These are phyloP conservation scores for Drosophila kanekoi DNA, from an alignment of 2,888 invertebrate species.

Conservation along the genomic window DNA sequence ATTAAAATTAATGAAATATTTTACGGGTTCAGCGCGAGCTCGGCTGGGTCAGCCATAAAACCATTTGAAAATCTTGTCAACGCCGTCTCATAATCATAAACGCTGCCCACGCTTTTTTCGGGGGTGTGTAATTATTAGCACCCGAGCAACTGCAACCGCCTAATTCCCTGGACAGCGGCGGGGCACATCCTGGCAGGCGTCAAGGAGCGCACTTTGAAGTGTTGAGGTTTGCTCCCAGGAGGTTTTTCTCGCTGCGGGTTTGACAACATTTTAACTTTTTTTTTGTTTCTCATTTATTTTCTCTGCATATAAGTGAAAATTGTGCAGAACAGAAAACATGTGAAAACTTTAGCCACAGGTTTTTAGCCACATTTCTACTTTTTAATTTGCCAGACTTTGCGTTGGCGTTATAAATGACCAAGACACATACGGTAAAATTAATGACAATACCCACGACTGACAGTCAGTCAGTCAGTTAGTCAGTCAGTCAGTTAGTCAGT, in stretches of 20 bases:
- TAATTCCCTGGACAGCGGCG: slow-evolving; percentile 54
- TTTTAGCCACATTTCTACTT: slow-evolving; percentile 51
- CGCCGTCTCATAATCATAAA: slow-evolving; percentile 77
- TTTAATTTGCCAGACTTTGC: slow-evolving; percentile 70
- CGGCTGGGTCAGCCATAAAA: slow-evolving; percentile 73
- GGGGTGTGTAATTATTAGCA: slow-evolving; percentile 71
- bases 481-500: slow-evolving; percentile 31
- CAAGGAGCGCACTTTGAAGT: slow-evolving; percentile 67
- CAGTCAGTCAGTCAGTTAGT: slow-evolving; percentile 38
- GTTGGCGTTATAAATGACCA: slow-evolving; percentile 72
- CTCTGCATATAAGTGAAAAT: slow-evolving; percentile 66
- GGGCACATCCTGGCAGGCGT: slow-evolving; percentile 29
- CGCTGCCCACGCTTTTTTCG: slow-evolving; percentile 26
- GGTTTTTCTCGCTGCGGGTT: slow-evolving; percentile 12
- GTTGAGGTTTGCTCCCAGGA: slow-evolving; percentile 59
- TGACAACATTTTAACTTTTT: slow-evolving; percentile 24
- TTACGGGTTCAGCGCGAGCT: slow-evolving; percentile 40
- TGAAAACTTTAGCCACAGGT: slow-evolving; percentile 49
- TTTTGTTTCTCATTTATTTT: slow-evolving; percentile 1
- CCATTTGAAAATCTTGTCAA: slow-evolving; percentile 80
- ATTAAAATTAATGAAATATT: slow-evolving; percentile 85
- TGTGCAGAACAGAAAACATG: slow-evolving; percentile 36
- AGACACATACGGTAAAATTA: slow-evolving; percentile 75
- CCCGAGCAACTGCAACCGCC: slow-evolving; percentile 39
- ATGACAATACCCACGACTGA: slow-evolving; percentile 63